These are phyloP conservation scores for Philotrypesis tridentata DNA, from an alignment of 1,140 invertebrate genomes.

Conservation along the genomic window DNA sequence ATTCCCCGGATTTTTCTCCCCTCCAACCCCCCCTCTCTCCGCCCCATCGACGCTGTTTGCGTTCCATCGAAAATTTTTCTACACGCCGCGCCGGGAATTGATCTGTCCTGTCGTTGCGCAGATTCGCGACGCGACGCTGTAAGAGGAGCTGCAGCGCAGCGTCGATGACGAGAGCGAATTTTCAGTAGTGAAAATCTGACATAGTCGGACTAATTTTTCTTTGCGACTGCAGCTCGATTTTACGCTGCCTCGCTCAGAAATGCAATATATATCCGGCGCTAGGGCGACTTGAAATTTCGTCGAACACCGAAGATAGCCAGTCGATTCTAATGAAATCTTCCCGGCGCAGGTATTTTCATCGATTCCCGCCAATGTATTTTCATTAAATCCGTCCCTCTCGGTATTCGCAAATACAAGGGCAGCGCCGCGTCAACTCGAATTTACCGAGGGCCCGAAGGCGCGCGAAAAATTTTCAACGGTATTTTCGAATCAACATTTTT, in stretches of 20 bases:
- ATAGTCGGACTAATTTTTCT: neutral
- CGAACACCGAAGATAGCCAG: too few relatives aligned
- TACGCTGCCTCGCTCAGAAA: neutral
- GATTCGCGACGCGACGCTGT: neutral
- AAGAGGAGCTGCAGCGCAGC: too few relatives aligned
- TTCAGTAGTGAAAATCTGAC: neutral
- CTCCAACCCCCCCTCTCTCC: too few relatives aligned
- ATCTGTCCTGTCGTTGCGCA: neutral
- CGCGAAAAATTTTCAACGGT: conserved; percentile 7
- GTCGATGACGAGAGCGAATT: neutral
- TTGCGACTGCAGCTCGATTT: too few relatives aligned
- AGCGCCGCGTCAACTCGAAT: conserved; percentile 2
- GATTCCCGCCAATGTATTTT: neutral
- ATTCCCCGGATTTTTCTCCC: neutral
- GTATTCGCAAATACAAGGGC: neutral
- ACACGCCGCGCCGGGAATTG: neutral
- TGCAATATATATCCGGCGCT: too few relatives aligned
- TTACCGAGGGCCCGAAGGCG: neutral
- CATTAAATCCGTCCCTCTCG: neutral
- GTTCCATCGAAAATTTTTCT: neutral
- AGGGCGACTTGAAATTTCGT: too few relatives aligned
- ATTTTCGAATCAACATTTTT: conserved; percentile 24
- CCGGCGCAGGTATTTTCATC: neutral
- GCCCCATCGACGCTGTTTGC: neutral
- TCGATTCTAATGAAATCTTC: neutral